Percentiles rank a stretch among this genome's conserved stretches.
Evolutionary conservation across 37 sponge, comb jelly and placozoan genomes (phyloP).

Genomic region (Halisarca cf. caerulea): DNA sequence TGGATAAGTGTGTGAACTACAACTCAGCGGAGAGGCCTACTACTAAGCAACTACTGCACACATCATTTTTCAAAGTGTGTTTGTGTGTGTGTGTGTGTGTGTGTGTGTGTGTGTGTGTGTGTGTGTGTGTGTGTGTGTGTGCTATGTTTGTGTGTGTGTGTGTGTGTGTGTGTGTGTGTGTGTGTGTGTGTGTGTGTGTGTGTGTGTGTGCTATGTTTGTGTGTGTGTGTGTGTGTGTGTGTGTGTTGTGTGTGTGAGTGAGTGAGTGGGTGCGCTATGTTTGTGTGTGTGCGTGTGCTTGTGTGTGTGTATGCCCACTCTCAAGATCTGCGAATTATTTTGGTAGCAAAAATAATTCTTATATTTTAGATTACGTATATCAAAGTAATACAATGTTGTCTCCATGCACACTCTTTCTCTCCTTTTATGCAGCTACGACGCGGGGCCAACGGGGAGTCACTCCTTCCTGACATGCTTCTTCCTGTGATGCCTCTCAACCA

Average conservation of each 20-base stretch:
- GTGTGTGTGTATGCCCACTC: background rate
- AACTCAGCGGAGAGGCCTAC: slow-evolving; percentile 44
- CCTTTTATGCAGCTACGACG: slow-evolving; percentile 16
- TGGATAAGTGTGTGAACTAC: slow-evolving; percentile 63
- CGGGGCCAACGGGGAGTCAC: slow-evolving; percentile 9
- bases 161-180: background rate
- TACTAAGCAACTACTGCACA: slow-evolving; percentile 36
- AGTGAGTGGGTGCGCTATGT: too few relatives aligned
- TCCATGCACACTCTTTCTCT: background rate
- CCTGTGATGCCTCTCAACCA: slow-evolving; percentile 74
- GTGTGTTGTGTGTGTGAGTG: too few relatives aligned
- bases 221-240: background rate
- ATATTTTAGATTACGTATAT: too few relatives aligned
- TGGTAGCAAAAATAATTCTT: too few relatives aligned
- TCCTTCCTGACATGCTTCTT: slow-evolving; percentile 47
- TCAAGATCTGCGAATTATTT: background rate
- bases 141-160: background rate
- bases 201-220: background rate
- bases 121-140: background rate
- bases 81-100: slow-evolving; percentile 3
- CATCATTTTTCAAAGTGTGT: slow-evolving; percentile 61
- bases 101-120: background rate
- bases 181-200: slow-evolving; percentile 28
- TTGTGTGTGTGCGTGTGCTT: background rate
- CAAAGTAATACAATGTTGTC: too few relatives aligned